A percentile compares a stretch with the other conserved stretches of the same genome.
Conservation (phyloP, 2,797 vertebrate genomes). For the Phalloptychus januarius region DNA sequence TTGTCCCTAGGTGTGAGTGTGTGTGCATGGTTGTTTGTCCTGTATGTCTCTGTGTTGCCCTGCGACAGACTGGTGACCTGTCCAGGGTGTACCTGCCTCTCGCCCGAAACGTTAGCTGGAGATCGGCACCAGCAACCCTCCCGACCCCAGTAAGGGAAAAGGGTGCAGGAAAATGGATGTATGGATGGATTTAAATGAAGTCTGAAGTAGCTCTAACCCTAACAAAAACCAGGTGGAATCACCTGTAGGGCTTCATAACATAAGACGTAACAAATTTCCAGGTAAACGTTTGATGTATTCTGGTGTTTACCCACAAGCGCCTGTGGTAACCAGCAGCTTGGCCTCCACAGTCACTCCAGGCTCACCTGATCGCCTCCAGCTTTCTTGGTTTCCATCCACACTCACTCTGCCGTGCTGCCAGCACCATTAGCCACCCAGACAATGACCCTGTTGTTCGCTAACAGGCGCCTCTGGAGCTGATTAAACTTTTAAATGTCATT, state of each 20-base stretch:
- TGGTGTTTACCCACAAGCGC: neutral
- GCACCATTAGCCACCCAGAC: conserved; percentile 65
- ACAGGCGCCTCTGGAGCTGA: conserved; percentile 69
- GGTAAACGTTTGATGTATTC: no score
- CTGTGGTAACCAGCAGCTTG: neutral
- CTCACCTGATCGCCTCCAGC: conserved; percentile 58
- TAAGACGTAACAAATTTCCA: neutral
- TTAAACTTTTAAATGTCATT: conserved; percentile 82
- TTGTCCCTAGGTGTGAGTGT: no score
- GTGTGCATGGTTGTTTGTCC: no score
- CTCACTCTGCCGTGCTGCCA: conserved; percentile 34
- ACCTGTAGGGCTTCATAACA: neutral
- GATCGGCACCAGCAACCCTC: no score
- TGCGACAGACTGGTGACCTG: no score
- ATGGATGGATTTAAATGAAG: conserved; percentile 4
- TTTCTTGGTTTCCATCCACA: conserved; percentile 30
- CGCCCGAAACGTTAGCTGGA: no score
- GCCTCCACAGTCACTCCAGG: conserved; percentile 11
- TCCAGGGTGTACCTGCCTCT: no score
- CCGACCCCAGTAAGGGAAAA: no score
- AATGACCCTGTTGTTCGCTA: conserved; percentile 68
- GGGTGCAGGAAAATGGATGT: no score
- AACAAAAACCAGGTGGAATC: neutral
- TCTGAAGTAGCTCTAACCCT: conserved; percentile 36
- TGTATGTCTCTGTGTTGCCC: no score